phyloP scores from a whole-genome alignment of 2,113 vertebrate species.

The Geothlypis trichas region DNA sequence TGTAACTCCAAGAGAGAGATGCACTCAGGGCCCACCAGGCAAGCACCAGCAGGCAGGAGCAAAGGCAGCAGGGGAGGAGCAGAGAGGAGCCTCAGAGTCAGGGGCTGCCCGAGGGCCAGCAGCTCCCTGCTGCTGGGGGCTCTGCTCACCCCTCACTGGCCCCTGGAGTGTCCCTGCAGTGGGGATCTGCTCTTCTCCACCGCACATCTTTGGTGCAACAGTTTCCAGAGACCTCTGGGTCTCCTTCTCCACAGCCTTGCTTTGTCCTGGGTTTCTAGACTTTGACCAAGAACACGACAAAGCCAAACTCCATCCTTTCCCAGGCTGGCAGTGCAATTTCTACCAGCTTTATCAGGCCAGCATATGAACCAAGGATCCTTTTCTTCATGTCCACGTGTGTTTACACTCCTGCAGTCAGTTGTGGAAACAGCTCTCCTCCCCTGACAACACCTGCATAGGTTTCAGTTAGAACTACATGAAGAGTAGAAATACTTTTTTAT shows the following conservation, averaged over 20 bases:
- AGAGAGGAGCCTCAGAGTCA: neutral
- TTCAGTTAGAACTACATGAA: neutral
- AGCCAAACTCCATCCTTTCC: neutral
- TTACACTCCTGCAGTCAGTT: accelerated
- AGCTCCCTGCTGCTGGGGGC: neutral
- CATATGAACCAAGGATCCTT: neutral
- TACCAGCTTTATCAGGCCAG: neutral
- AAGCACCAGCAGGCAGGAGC: neutral
- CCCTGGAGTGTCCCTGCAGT: neutral
- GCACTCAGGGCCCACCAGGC: neutral
- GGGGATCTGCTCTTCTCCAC: neutral
- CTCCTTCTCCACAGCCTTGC: neutral
- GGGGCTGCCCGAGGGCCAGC: neutral
- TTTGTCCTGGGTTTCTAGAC: neutral
- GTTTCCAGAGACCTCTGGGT: neutral
- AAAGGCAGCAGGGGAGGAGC: neutral
- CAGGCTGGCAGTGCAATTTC: neutral
- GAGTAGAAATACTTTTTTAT: neutral
- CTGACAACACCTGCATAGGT: neutral
- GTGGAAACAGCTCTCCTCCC: neutral
- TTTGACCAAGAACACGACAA: neutral
- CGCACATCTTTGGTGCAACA: neutral
- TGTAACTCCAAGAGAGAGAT: neutral
- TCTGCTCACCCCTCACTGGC: neutral
- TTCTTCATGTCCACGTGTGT: neutral